Conservation (phyloP, 2,888 invertebrate species). For the Onthophagus sagittarius region DNA sequence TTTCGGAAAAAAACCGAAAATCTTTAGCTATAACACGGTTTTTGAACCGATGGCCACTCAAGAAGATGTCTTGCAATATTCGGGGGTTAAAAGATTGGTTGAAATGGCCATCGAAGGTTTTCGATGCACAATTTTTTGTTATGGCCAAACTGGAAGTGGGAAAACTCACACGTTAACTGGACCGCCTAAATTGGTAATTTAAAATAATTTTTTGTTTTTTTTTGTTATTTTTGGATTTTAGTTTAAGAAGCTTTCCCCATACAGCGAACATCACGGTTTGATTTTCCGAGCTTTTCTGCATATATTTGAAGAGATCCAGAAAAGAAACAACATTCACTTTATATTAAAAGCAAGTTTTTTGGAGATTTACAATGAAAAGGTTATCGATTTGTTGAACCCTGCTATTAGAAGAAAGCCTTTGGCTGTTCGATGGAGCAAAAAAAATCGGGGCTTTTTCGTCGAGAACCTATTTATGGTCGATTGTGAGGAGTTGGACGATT, state of each 20-base stretch:
- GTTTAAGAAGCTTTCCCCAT: constrained; percentile 43
- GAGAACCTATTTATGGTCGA: constrained; percentile 95
- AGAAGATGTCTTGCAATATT: constrained; percentile 83
- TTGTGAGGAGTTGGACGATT: constrained; percentile 88
- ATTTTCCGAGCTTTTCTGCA: constrained; percentile 89
- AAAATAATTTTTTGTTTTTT: not conserved
- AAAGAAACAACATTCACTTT: constrained; percentile 73
- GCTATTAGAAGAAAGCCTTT: constrained; percentile 76
- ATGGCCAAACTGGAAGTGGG: constrained; percentile 95
- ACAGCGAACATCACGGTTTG: constrained; percentile 76
- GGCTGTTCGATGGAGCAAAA: constrained; percentile 92
- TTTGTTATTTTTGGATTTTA: constrained; percentile 30
- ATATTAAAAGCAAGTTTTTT: constrained; percentile 88
- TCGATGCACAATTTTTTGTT: constrained; percentile 91
- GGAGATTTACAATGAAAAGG: constrained; percentile 97
- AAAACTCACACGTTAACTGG: constrained; percentile 96
- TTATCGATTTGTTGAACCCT: constrained; percentile 89
- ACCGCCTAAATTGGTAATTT: constrained; percentile 75
- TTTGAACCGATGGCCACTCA: constrained; percentile 88
- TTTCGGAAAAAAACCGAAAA: constrained; percentile 68
- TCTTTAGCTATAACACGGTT: constrained; percentile 93
- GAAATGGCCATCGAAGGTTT: constrained; percentile 95
- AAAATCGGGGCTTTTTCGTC: constrained; percentile 88
- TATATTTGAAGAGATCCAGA: constrained; percentile 77
- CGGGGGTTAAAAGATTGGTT: constrained; percentile 83